A percentile compares a stretch with the other conserved stretches of the same genome.
phyloP scores from a whole-genome alignment of 2,113 vertebrate species.

The Mesitornis unicolor region DNA sequence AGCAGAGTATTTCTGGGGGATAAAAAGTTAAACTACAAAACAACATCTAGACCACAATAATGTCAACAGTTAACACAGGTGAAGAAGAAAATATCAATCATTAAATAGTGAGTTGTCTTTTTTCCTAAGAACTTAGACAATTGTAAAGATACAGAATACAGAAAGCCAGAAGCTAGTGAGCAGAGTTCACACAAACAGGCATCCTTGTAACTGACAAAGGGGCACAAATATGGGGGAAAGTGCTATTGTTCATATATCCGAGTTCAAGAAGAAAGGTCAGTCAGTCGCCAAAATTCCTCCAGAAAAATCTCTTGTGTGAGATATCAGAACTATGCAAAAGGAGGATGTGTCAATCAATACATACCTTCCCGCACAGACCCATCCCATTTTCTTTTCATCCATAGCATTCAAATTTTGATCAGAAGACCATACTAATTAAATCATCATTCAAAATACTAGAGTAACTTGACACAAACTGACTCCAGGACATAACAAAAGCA shows the following conservation, averaged over 20 bases:
- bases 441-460: background rate
- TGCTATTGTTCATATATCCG: background rate
- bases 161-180: background rate
- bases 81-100: background rate
- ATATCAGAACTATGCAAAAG: background rate
- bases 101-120: background rate
- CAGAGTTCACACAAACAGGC: background rate
- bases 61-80: background rate
- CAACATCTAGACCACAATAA: background rate
- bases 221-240: background rate
- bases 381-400: background rate
- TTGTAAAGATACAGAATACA: background rate
- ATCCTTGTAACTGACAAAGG: background rate
- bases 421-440: background rate
- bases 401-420: background rate
- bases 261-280: background rate
- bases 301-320: background rate
- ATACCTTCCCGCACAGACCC: background rate
- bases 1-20: background rate
- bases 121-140: background rate
- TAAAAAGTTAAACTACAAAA: background rate
- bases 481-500: background rate
- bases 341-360: background rate
- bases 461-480: background rate
- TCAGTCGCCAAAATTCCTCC: background rate